Conservation (phyloP, 2,888 invertebrate genomes). For the Brachycybe producta region DNA sequence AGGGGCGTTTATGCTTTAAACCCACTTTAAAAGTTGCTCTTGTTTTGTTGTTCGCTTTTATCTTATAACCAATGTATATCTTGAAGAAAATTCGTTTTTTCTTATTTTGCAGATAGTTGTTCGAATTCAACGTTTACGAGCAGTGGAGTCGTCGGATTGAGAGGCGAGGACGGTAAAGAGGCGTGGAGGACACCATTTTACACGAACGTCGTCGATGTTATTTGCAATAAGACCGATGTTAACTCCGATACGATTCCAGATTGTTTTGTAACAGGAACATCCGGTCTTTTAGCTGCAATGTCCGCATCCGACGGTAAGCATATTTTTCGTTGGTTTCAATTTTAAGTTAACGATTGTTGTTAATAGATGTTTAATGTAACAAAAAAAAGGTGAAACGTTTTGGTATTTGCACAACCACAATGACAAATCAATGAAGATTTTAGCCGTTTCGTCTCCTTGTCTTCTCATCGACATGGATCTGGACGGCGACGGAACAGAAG, state of each 20-base stretch:
- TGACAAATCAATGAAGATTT: not conserved
- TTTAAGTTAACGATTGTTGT: no score
- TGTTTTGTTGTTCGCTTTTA: no score
- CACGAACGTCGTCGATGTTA: constrained; percentile 1
- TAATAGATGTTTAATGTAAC: not conserved
- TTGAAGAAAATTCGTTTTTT: no score
- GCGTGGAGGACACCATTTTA: constrained; percentile 5
- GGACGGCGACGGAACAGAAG: constrained; percentile 5
- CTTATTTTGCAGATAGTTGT: no score
- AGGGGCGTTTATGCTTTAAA: no score
- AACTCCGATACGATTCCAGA: constrained; percentile 4
- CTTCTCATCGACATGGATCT: constrained; percentile 2
- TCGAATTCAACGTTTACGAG: no score
- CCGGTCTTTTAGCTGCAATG: constrained; percentile 6
- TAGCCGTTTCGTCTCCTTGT: constrained; percentile 2
- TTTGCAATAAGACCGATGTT: constrained; percentile 3
- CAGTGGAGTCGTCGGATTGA: constrained; percentile 11
- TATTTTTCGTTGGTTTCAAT: no score
- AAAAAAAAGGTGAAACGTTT: constrained; percentile 4
- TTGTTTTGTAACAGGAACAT: not conserved
- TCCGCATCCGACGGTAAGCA: constrained; percentile 13
- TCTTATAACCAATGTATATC: no score
- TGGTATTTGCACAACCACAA: constrained; percentile 12
- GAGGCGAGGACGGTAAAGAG: constrained; percentile 7
- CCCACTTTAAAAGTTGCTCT: no score